Conservation (phyloP, 92 coral and sea anemone genomes). For the Epizoanthus scotinus region DNA sequence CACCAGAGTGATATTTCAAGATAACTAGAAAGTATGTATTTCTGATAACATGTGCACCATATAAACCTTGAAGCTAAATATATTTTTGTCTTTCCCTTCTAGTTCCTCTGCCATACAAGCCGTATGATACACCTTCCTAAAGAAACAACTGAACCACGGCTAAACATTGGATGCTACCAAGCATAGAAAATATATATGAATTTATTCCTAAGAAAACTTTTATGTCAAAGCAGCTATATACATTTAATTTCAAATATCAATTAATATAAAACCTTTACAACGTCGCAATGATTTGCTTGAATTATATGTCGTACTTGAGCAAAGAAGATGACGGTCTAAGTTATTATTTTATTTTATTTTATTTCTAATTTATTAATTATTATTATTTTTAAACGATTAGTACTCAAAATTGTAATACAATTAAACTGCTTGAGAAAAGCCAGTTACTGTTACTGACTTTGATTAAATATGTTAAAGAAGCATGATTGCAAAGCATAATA, state of each 20-base stretch:
- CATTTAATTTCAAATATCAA: neutral
- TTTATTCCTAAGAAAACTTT: neutral
- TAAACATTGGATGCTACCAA: neutral
- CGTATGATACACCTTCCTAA: slow-evolving; percentile 4
- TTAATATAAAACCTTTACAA: too few species aligned
- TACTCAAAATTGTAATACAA: neutral
- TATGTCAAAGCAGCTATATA: neutral
- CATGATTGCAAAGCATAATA: neutral
- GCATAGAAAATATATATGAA: neutral
- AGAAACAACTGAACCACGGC: neutral
- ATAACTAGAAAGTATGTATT: neutral
- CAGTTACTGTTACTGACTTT: neutral
- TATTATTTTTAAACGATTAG: neutral
- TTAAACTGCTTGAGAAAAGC: neutral
- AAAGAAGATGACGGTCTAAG: too few species aligned
- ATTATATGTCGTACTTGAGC: neutral
- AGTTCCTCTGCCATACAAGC: slow-evolving; percentile 16
- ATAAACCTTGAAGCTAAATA: neutral
- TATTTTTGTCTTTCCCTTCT: neutral
- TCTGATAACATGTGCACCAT: too few species aligned
- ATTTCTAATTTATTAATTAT: neutral
- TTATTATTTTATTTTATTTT: too few species aligned
- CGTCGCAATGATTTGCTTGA: neutral
- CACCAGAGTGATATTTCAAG: neutral
- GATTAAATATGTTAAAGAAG: neutral